These are phyloP conservation scores for Eremophila alpestris DNA, from an alignment of 2,797 vertebrate genomes.

Conservation along the genomic window DNA sequence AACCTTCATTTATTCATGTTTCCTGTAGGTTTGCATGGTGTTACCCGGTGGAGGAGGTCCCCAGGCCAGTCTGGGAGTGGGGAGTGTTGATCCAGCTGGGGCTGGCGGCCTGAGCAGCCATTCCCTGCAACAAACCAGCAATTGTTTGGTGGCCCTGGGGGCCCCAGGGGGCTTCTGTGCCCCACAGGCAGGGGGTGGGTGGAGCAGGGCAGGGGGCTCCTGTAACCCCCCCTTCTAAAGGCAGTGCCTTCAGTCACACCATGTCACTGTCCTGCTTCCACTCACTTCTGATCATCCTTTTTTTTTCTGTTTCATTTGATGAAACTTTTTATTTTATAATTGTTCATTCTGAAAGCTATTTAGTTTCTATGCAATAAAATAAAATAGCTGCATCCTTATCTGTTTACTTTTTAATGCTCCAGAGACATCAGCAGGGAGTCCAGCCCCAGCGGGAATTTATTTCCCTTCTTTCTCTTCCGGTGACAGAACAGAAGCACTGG, in stretches of 20 bases:
- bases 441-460: background rate
- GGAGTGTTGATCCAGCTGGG: constrained; percentile 57
- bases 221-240: rapidly evolving
- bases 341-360: background rate
- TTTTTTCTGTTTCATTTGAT: background rate
- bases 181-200: background rate
- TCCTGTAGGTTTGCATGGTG: background rate
- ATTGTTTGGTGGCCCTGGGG: constrained; percentile 3
- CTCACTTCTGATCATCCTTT: background rate
- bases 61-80: background rate
- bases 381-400: background rate
- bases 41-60: background rate
- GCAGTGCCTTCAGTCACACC: background rate
- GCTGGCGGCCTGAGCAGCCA: rapidly evolving
- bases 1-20: background rate
- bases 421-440: background rate
- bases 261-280: rapidly evolving
- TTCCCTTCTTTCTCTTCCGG: background rate
- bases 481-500: background rate
- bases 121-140: constrained; percentile 16
- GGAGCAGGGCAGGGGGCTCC: background rate
- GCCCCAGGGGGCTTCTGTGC: background rate
- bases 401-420: background rate
- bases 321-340: background rate
- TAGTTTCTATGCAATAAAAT: background rate